Evolutionary conservation across 2,797 vertebrate genomes (phyloP), one percentile per base, ranked within the genome.

Genomic region (Vultur gryphus): DNA sequence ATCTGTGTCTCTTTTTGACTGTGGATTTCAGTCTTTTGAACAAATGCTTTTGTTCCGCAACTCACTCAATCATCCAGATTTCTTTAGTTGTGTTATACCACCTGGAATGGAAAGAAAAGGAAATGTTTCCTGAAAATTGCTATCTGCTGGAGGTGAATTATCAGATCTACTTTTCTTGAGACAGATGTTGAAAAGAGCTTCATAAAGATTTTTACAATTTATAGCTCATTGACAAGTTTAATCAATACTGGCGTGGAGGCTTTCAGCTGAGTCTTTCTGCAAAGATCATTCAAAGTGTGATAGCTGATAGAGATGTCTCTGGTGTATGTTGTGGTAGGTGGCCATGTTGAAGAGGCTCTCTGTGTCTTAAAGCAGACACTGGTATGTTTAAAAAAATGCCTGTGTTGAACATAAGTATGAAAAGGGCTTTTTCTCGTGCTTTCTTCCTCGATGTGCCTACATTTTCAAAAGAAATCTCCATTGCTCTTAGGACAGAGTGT

Each of bases 21-120:
- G 59, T 29, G 49, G 31, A 15, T 85, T 92, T 96, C 73, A 82
- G 48, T 79, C 77, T 95, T 95, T 79, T 79, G 62, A 90, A 90
- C 48, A 95, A 88, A 91, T 64, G 43, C 35, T 69, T 87, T 92
- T 87, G 48, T 91, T 73, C 54, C 5, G 9, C 21, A 33, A 43
- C 58, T 84, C 66, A 31, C 72, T 91, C 72, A 46, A 39, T 82
- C 69, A 71, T 10, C 59, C 44, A 23, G 31, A 28, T 89, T 73
- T 84, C 78, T 79, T 84, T 69, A 66, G 55, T 77, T 84, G 48
- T 61, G 21, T 91, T 89, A 15, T 57, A 73, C 35, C 23, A 52
- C 75, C 66, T 69, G 70, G 13, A 78, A 86, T n/a, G 62, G 69
- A 89, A 61, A 82, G 65, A 78, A 88, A 82, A 91, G 24, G 59